phyloP scores from a whole-genome alignment of 1,140 invertebrate species.

The Trichonephila clavipes region DNA sequence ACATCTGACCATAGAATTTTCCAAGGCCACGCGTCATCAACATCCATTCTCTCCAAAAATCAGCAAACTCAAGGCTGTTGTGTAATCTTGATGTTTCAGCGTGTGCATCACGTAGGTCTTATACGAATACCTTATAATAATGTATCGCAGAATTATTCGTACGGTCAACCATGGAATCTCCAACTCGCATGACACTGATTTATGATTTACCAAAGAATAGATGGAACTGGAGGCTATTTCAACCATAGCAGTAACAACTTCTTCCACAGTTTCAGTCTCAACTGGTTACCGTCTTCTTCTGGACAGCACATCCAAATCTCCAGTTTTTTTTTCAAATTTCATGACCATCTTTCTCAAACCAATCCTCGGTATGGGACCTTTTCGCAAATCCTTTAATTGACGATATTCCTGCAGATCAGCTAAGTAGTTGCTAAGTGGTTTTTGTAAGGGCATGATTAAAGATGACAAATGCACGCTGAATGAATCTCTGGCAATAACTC shows the following conservation, averaged over 20 bases:
- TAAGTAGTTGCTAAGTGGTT: not conserved
- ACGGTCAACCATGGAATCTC: not conserved
- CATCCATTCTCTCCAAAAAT: constrained; percentile 25
- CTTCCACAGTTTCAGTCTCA: no score
- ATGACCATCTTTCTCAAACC: no score
- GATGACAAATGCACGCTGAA: not conserved
- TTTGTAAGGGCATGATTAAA: not conserved
- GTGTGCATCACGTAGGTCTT: not conserved
- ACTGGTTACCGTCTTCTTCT: no score
- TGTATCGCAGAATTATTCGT: not conserved
- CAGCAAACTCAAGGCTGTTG: not conserved
- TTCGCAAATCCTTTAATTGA: no score
- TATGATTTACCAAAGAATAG: no score
- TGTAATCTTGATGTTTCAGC: not conserved
- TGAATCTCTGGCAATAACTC: not conserved
- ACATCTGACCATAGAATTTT: constrained; percentile 50
- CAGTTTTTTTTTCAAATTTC: no score
- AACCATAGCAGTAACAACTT: no score
- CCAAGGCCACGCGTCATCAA: not conserved
- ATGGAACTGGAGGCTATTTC: no score
- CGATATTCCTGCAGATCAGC: not conserved
- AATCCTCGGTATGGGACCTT: no score
- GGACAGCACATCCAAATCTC: no score
- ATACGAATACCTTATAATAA: not conserved
- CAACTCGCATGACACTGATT: no score